These are phyloP conservation scores for Aphelinus atriplicis DNA, from an alignment of 1,140 invertebrate species.

Conservation along the genomic window DNA sequence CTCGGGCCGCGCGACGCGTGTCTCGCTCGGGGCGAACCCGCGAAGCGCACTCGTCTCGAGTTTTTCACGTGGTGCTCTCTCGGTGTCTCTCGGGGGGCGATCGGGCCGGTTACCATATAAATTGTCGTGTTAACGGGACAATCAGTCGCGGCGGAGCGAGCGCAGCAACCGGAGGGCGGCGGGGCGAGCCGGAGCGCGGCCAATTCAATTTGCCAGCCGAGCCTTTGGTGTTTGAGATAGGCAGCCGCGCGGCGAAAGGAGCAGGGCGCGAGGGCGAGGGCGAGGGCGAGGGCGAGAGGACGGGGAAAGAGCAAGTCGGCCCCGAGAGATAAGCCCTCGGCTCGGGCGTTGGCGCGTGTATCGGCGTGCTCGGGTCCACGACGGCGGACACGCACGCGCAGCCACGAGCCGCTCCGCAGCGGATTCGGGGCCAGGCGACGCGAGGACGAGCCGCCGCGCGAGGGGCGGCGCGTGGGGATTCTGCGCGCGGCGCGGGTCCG, in stretches of 20 bases:
- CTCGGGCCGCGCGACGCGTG: background rate
- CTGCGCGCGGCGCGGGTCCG: conserved; percentile 33
- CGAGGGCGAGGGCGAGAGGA: conserved; percentile 39
- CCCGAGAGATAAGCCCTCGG: background rate
- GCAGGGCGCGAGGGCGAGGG: conserved; percentile 19
- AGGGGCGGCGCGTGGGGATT: conserved; percentile 8
- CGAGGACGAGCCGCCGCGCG: too few species aligned
- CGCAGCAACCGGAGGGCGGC: background rate
- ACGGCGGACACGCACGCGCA: too few species aligned
- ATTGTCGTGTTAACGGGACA: conserved; percentile 58
- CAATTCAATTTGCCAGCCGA: conserved; percentile 61
- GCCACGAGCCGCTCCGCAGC: too few species aligned
- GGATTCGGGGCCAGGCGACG: too few species aligned
- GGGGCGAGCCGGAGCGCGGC: conserved; percentile 42
- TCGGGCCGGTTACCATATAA: conserved; percentile 60
- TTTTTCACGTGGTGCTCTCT: conserved; percentile 39
- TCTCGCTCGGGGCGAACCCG: background rate
- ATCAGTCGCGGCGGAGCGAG: conserved; percentile 47
- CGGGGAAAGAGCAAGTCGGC: conserved; percentile 22
- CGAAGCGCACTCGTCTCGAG: background rate
- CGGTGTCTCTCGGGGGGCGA: conserved; percentile 55
- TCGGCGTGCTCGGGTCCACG: conserved; percentile 23
- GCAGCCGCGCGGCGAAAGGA: conserved; percentile 51
- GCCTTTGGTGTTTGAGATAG: conserved; percentile 58
- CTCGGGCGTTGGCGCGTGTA: background rate